Evolutionary conservation across 2,113 vertebrate species (phyloP).

Genomic region (Prochilodus magdalenae): DNA sequence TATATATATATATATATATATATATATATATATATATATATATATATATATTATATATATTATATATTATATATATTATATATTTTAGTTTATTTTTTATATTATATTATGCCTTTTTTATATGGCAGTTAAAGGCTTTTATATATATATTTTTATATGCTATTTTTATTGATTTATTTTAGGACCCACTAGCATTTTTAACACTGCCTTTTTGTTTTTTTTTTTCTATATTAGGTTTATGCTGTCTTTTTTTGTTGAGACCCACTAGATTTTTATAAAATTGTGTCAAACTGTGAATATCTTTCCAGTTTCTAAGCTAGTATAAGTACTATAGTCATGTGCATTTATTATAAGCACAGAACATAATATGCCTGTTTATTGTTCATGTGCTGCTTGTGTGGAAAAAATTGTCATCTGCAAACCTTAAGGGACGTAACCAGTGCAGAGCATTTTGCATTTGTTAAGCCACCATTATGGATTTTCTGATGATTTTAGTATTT

Average conservation of each 20-base stretch:
- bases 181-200: not conserved
- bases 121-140: not conserved
- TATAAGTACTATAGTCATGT: too few species aligned
- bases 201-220: not conserved
- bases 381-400: not conserved
- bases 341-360: not conserved
- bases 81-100: not conserved
- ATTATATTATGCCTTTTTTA: not conserved
- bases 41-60: too few species aligned
- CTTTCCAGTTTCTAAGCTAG: too few species aligned
- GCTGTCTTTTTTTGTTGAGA: too few species aligned
- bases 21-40: too few species aligned
- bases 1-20: too few species aligned
- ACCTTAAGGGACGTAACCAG: not conserved
- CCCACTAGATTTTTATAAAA: too few species aligned
- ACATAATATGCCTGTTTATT: not conserved
- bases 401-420: slow-evolving; percentile 1
- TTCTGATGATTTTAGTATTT: not conserved
- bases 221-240: too few species aligned
- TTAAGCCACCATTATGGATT: not conserved
- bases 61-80: too few species aligned
- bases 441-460: slow-evolving; percentile 18
- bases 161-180: too few species aligned
- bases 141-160: too few species aligned
- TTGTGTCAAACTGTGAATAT: too few species aligned